Evolutionary conservation across 2,888 invertebrate species (phyloP).

Genomic region (Chelonus formosanus): DNA sequence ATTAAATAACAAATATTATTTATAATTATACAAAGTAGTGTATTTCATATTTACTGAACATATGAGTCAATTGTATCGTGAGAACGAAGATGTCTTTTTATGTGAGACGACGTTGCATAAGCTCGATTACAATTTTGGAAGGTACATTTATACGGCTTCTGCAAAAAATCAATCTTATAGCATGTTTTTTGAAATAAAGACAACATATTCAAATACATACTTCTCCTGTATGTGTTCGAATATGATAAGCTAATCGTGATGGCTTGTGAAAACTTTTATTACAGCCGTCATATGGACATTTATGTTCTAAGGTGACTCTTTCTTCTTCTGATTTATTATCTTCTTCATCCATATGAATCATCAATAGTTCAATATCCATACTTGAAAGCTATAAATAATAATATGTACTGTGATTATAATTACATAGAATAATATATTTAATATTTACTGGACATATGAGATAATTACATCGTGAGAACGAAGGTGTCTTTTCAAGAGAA

Average conservation of each 20-base stretch:
- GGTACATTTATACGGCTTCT: constrained; percentile 71
- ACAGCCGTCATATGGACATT: constrained; percentile 67
- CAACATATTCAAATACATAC: constrained; percentile 62
- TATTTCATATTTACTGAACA: constrained; percentile 46
- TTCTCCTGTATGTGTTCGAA: constrained; percentile 68
- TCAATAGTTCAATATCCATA: too few relatives aligned
- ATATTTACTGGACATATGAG: constrained; percentile 47
- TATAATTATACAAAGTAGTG: constrained; percentile 9
- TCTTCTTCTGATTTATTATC: background rate
- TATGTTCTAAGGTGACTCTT: constrained; percentile 52
- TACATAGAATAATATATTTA: constrained; percentile 8
- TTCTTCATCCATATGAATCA: background rate
- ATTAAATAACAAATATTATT: constrained; percentile 23
- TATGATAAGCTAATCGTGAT: constrained; percentile 69
- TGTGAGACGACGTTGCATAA: constrained; percentile 71
- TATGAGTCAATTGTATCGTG: constrained; percentile 53
- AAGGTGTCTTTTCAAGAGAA: constrained; percentile 72
- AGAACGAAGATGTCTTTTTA: constrained; percentile 71
- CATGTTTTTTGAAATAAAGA: background rate
- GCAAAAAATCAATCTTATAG: constrained; percentile 36
- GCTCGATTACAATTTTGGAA: constrained; percentile 70
- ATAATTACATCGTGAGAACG: constrained; percentile 63
- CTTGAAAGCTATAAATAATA: too few relatives aligned
- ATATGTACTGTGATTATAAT: constrained; percentile 2
- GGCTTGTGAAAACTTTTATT: constrained; percentile 67